Base-by-base conservation (phyloP, 2,888 invertebrate genomes). In the Pyrocoelia pectoralis region DNA sequence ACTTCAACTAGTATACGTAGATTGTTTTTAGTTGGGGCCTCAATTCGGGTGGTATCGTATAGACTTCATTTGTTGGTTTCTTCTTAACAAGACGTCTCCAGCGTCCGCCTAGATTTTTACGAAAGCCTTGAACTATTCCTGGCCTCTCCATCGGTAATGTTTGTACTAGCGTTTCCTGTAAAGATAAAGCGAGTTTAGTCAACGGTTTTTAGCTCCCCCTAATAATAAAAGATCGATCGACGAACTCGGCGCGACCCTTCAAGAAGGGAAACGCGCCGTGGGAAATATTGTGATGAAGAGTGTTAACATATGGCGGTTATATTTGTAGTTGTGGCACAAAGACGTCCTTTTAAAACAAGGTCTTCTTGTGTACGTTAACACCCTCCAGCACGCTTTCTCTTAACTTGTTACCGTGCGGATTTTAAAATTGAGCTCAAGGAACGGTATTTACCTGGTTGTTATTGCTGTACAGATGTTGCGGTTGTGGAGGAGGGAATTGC, bases 1-100 rank as follows among this genome's bases (percentile, higher is more conserved):
- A 33, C 51, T 43, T 51, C 38, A 53, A 69, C 85, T 86, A 93
- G 84, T 93, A 94, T 80, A 94, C 93, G 83, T 93, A 94, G 79
- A 94, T 94, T 80, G 92, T 90, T 84, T 93, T 93, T 73, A 94
- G 87, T 84, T 94, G 93, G 73, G 93, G 92, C 81, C 92, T 91
- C 77, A 93, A 86, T 84, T 93, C 93, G 62, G 93, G 91, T 74
- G 93, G 93, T 85, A 94, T 93, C 81, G 90, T 89, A 84, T 92
- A 92, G 70, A 89, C 87, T 79, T 92, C 91, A 81, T 90, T 89
- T 78, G 89, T 88, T 70, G 92, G 89, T 85, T 93, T 93, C 87
- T 89, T 90, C 81, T 92, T 91, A 72, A 93, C 92, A 75, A 93
- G 85, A 77, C 93, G 89, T 82, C 91, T 90, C 89, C 93, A 93